A percentile compares a stretch with the other conserved stretches of the same genome.
These are phyloP conservation scores for Bubo bubo DNA, from an alignment of 2,113 vertebrate genomes.

Conservation along the genomic window DNA sequence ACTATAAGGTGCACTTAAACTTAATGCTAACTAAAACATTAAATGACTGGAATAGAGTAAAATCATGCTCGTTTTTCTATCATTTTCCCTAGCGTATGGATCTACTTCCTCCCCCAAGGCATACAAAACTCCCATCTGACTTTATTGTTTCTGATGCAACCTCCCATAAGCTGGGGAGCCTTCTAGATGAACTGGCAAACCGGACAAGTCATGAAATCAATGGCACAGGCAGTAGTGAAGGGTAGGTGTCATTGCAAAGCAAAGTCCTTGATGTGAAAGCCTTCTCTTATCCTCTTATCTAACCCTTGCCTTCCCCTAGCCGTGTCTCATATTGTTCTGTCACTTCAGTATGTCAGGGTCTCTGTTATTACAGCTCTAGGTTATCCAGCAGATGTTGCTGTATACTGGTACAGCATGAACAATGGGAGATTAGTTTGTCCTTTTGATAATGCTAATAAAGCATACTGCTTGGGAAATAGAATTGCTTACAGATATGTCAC, in stretches of 20 bases:
- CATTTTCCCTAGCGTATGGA: not conserved
- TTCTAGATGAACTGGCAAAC: not conserved
- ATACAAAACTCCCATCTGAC: slow-evolving; percentile 5
- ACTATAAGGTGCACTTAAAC: not conserved
- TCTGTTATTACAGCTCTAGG: slow-evolving; percentile 31
- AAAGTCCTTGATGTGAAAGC: slow-evolving; percentile 58
- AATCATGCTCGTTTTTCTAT: not conserved
- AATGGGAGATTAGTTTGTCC: not conserved
- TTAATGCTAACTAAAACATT: not conserved
- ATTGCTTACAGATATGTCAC: not conserved
- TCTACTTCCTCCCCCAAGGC: slow-evolving; percentile 17
- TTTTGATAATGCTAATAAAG: slow-evolving; percentile 6
- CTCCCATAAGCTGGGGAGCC: slow-evolving; percentile 14
- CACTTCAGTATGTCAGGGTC: slow-evolving; percentile 31
- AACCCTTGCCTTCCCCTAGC: slow-evolving; percentile 45
- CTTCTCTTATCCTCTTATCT: slow-evolving; percentile 40
- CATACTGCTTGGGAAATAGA: not conserved
- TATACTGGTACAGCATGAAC: not conserved
- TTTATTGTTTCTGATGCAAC: slow-evolving; percentile 52
- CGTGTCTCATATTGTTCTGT: slow-evolving; percentile 41
- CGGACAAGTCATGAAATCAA: slow-evolving; percentile 11
- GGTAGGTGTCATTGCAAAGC: slow-evolving; percentile 60
- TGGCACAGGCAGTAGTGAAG: slow-evolving; percentile 38
- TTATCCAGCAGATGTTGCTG: slow-evolving; percentile 51
- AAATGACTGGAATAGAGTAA: not conserved